Evolutionary conservation across 64 coral and sea anemone genomes (phyloP), one percentile per base, ranked within the genome.

Genomic region (Platygyra sinensis): DNA sequence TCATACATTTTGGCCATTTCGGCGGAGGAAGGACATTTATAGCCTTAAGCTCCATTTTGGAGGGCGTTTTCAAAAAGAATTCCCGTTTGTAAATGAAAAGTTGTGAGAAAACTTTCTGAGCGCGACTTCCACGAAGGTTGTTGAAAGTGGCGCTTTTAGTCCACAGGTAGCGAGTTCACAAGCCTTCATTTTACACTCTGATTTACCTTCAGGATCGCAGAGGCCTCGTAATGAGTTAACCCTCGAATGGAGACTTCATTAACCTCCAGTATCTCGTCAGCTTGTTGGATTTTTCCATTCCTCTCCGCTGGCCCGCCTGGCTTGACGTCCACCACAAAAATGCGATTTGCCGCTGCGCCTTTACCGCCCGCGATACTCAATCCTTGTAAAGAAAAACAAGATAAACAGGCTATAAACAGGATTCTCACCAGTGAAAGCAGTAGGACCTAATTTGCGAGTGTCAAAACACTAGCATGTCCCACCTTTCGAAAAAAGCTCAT

Each of bases 281-380:
- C 94, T 90, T 95, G 97, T 31, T 93, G 88, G 71, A 99, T 99
- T 64, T 92, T 78, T 9, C 97, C 97, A 74, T 99, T 92, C 36
- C 79, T 86, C 60, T 93, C 94, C 6, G 97, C 97, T 13, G 97
- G 93, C 25, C 97, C 97, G 32, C 86, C 94, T 24, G 91, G 89
- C 59, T 99, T 99, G 49, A 99, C 97, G 55, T 99, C 97, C 2
- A 99, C 97, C 4, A 99, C 91, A 63, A 99, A 99, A 79, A 99
- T 99, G 18, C 97, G 83, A 76, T 99, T 99, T 60, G 90, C 86
- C 12, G 97, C 89, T 17, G 91, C 91, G 11, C 97, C 97, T 78
- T 95, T 95, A 13, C 97, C 97, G 9, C 97, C 97, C 10, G 97
- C 97, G 76, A 99, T 99, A 91, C 97, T 99, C 30, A 99, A 67